Percentiles rank a stretch among this genome's conserved stretches.
Evolutionary conservation across 2,113 vertebrate species (phyloP).

Genomic region (Cyprinus carpio): DNA sequence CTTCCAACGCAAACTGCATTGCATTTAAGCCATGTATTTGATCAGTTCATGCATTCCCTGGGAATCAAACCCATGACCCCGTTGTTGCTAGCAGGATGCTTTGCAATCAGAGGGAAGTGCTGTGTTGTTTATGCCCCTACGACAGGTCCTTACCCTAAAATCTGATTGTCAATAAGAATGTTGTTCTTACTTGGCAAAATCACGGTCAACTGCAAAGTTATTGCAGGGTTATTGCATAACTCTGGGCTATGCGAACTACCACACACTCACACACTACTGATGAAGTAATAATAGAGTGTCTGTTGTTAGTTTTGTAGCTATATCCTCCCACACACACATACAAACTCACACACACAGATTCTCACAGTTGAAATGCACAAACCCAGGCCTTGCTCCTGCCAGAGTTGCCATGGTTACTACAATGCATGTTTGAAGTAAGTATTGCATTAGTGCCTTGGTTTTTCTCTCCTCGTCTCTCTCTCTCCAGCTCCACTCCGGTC

Average conservation of each 20-base stretch:
- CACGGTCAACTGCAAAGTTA: conserved; percentile 5
- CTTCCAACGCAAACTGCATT: neutral
- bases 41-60: neutral
- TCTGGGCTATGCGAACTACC: conserved; percentile 14
- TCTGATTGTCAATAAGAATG: neutral
- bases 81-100: neutral
- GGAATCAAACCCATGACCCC: neutral
- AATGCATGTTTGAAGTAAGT: conserved; percentile 81
- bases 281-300: conserved; percentile 34
- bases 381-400: conserved; percentile 75
- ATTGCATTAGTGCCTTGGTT: conserved; percentile 75
- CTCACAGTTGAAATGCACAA: conserved; percentile 67
- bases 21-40: neutral
- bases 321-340: conserved; percentile 39
- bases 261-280: conserved; percentile 27
- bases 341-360: conserved; percentile 62
- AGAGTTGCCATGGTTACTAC: conserved; percentile 81
- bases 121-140: neutral
- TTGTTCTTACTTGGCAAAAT: neutral
- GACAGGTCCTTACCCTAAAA: neutral
- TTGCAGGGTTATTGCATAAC: conserved; percentile 11
- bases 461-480: conserved; percentile 52
- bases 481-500: conserved; percentile 43
- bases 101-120: neutral
- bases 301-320: conserved; percentile 42